phyloP scores from a whole-genome alignment of 2,888 invertebrate species.

The Callimorpha dominula region DNA sequence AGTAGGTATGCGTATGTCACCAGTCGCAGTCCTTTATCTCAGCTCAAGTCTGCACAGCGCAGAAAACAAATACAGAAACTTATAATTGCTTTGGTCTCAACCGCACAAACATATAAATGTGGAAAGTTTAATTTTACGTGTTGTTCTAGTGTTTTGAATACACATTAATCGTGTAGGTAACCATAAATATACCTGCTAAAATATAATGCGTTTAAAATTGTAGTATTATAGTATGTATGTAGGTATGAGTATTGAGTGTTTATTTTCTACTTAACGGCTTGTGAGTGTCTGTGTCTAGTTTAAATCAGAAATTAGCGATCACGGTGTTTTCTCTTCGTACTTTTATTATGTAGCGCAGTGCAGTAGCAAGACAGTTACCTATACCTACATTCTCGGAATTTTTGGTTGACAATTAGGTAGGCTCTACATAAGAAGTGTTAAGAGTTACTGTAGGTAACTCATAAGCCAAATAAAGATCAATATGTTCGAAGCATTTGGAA shows the following conservation, averaged over 20 bases:
- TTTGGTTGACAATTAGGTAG: neutral
- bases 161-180: neutral
- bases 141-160: slow-evolving; percentile 22
- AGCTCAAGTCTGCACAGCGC: slow-evolving; percentile 16
- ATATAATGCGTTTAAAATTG: neutral
- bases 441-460: neutral
- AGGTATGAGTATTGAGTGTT: no score
- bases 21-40: slow-evolving; percentile 21
- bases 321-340: no score
- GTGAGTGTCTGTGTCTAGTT: neutral
- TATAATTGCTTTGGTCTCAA: slow-evolving; percentile 40
- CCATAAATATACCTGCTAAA: neutral
- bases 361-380: no score
- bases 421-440: neutral
- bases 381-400: no score
- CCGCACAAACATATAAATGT: slow-evolving; percentile 21
- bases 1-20: slow-evolving; percentile 9
- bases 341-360: no score
- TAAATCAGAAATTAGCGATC: neutral
- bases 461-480: neutral
- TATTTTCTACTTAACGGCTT: neutral
- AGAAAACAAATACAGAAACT: slow-evolving; percentile 38
- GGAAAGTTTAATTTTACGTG: slow-evolving; percentile 24
- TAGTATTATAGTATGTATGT: no score
- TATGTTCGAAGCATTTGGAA: neutral